Percentiles rank a stretch among this genome's conserved stretches.
These are phyloP conservation scores for Penaeus monodon DNA, from an alignment of 2,888 invertebrate species.

Conservation along the genomic window DNA sequence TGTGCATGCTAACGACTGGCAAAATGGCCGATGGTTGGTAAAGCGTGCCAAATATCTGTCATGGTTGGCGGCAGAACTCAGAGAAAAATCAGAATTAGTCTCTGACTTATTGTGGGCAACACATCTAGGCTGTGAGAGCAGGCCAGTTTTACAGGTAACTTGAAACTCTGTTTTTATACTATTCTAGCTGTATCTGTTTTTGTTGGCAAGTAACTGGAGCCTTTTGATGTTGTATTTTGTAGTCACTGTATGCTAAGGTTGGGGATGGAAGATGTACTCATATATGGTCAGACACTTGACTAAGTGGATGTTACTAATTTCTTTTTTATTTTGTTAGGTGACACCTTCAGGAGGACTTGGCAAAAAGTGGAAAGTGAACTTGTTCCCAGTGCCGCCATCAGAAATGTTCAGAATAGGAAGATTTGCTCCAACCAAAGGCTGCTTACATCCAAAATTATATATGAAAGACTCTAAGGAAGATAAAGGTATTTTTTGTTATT, in stretches of 20 bases:
- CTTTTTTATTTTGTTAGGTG: conserved; percentile 22
- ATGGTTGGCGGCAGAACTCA: conserved; percentile 43
- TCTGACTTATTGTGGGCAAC: conserved; percentile 41
- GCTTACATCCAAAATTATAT: conserved; percentile 38
- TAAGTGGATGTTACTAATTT: not conserved
- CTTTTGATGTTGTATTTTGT: too few species aligned
- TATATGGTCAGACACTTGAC: too few species aligned
- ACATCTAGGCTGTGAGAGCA: conserved; percentile 46
- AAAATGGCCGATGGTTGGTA: conserved; percentile 56
- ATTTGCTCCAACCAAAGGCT: conserved; percentile 42
- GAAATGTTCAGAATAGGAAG: conserved; percentile 25
- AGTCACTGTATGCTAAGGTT: too few species aligned
- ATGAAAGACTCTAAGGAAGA: conserved; percentile 16
- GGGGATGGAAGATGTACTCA: too few species aligned
- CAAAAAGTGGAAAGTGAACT: conserved; percentile 56
- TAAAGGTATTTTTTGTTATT: not conserved
- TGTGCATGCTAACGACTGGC: conserved; percentile 48
- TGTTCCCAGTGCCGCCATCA: conserved; percentile 52
- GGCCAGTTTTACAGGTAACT: conserved; percentile 57
- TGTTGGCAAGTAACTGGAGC: too few species aligned
- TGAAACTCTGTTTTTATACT: not conserved
- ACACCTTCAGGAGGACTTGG: conserved; percentile 44
- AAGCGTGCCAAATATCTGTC: conserved; percentile 51
- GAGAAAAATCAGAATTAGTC: conserved; percentile 37
- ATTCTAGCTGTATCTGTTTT: too few species aligned